Base-by-base conservation (phyloP, 2,797 vertebrate genomes). In the Alauda arvensis region DNA sequence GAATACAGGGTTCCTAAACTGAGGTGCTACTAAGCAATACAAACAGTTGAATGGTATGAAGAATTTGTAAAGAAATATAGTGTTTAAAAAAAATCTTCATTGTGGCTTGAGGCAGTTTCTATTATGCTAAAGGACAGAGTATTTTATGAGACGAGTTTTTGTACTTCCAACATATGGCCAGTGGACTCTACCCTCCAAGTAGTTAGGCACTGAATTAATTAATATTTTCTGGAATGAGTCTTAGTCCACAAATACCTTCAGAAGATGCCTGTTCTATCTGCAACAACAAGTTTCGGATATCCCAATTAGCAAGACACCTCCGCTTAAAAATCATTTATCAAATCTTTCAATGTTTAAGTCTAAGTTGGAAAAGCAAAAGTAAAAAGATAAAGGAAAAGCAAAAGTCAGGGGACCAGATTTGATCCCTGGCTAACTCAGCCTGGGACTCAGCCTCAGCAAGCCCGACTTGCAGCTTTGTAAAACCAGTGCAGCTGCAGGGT, bases 311-410 rank as follows among this genome's bases (percentile, higher is more conserved):
- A 61, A 56, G 33, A 77, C 29, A 87, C 37, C 33, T 76, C 48
- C 37, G 52, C 48, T 86, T 88, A 83, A 88, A 87, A 56, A 21
- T 89, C n/a, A 20, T 90, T 92, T 87, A 59, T 85, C 52, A 71
- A n/a, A 52, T 83, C 42, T 75, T 55, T 26, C 9, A 33, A 0
- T 39, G 17, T 69, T 88, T 74, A 76, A 89, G 28, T 39, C 39
- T 43, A 59, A 55, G 33, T 10, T 62, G 43, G 48, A 88, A 61
- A 37, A 9, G 10, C 37, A 37, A 37, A 37, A 37, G 37, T 37
- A 37, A 37, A 37, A 37, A 37, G 9, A 46, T 42, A 77, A 57
- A 26, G 37, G 46, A 77, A 55, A 78, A 68, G 18, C 4, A 8
- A 48, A 68, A 5, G n/a, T 66, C 60, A 66, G 55, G 31, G 61